phyloP scores from a whole-genome alignment of 2,888 invertebrate genomes.

The Cerastoderma edule region DNA sequence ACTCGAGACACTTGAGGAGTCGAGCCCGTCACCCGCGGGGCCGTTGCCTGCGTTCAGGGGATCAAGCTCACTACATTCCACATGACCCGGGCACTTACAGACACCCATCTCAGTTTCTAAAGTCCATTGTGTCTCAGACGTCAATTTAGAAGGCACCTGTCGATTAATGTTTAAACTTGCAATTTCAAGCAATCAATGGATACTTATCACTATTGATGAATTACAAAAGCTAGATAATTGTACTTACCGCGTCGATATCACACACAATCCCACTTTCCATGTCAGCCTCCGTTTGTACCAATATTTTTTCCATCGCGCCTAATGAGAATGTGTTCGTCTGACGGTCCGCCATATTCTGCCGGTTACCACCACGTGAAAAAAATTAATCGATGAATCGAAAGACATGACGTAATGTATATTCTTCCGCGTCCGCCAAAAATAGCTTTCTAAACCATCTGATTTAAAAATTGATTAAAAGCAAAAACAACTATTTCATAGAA shows the following conservation, averaged over 20 bases:
- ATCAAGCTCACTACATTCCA: slow-evolving; percentile 39
- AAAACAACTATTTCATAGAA: too few species aligned
- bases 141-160: slow-evolving; percentile 55
- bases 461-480: too few species aligned
- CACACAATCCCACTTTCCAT: slow-evolving; percentile 20
- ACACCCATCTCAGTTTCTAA: slow-evolving; percentile 27
- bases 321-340: slow-evolving; percentile 13
- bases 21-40: slow-evolving; percentile 22
- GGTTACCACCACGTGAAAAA: not conserved
- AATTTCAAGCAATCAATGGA: slow-evolving; percentile 35
- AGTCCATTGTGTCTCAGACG: slow-evolving; percentile 22
- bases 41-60: slow-evolving; percentile 22
- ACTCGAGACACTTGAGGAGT: slow-evolving; percentile 30
- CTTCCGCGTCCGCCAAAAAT: slow-evolving; percentile 5
- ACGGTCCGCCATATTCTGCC: slow-evolving; percentile 25
- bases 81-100: slow-evolving; percentile 34
- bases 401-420: slow-evolving; percentile 10
- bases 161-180: slow-evolving; percentile 41
- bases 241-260: slow-evolving; percentile 36
- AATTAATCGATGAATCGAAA: slow-evolving; percentile 10
- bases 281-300: slow-evolving; percentile 25
- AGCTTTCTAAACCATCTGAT: too few species aligned
- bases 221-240: slow-evolving; percentile 21
- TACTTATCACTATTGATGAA: slow-evolving; percentile 30
- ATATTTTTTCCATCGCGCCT: slow-evolving; percentile 9